Percentiles rank a stretch among this genome's conserved stretches.
These are phyloP conservation scores for Mus spicilegus DNA, from an alignment of 2,113 vertebrate genomes.

Conservation along the genomic window DNA sequence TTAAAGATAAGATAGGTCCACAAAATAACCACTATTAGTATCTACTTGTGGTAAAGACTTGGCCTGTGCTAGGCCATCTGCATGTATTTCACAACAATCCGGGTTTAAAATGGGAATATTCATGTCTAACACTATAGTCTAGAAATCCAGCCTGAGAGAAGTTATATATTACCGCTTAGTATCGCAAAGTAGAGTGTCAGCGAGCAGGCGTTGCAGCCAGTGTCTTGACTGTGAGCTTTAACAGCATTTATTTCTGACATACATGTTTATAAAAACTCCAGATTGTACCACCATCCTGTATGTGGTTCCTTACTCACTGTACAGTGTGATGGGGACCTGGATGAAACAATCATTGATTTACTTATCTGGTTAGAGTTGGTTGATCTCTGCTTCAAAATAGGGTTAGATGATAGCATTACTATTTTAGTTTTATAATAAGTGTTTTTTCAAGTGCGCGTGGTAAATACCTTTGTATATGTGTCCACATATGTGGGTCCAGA, in stretches of 20 bases:
- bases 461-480: background rate
- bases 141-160: background rate
- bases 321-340: background rate
- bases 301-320: slow-evolving; percentile 31
- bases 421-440: slow-evolving; percentile 33
- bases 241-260: background rate
- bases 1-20: background rate
- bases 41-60: background rate
- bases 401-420: background rate
- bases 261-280: background rate
- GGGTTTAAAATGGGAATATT: background rate
- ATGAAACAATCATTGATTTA: background rate
- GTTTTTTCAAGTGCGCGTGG: background rate
- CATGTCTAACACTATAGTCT: background rate
- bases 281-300: background rate
- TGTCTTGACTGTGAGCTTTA: slow-evolving; percentile 7
- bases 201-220: background rate
- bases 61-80: background rate
- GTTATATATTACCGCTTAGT: background rate
- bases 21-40: slow-evolving; percentile 27
- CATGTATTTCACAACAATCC: background rate
- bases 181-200: background rate
- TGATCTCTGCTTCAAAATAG: background rate
- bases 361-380: background rate
- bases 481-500: background rate